Conservation (phyloP, 2,113 vertebrate species). For the Isurus oxyrinchus region DNA sequence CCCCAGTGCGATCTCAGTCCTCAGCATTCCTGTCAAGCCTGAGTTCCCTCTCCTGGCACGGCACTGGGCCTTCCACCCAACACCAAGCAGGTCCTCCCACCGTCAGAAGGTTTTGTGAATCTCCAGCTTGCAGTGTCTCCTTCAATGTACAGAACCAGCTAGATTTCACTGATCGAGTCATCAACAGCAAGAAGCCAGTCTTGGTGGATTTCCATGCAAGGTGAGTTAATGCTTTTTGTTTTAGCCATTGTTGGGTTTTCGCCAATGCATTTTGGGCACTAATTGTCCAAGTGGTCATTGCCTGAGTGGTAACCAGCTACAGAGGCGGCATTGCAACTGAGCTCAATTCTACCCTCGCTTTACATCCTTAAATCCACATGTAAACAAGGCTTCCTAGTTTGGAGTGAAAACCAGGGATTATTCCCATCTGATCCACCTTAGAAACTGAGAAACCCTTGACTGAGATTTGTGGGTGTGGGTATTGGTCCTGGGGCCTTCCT, state of each 20-base stretch:
- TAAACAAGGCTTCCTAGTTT: not conserved
- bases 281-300: not conserved
- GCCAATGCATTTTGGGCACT: not conserved
- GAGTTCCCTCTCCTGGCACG: slow-evolving; percentile 16
- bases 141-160: slow-evolving; percentile 87
- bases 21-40: slow-evolving; percentile 44
- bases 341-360: not conserved
- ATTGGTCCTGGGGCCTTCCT: not conserved
- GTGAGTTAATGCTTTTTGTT: slow-evolving; percentile 64
- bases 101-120: slow-evolving; percentile 44
- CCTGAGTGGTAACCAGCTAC: not conserved
- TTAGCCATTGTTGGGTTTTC: not conserved
- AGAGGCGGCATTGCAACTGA: not conserved
- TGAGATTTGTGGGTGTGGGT: not conserved
- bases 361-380: not conserved
- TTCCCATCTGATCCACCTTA: not conserved
- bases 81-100: slow-evolving; percentile 36
- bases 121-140: slow-evolving; percentile 51
- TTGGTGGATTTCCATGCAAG: slow-evolving; percentile 90
- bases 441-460: not conserved
- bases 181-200: slow-evolving; percentile 81
- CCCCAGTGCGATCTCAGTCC: slow-evolving; percentile 35
- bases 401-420: not conserved
- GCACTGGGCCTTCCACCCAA: slow-evolving; percentile 41
- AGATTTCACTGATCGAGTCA: slow-evolving; percentile 85